Evolutionary conservation across 2,888 invertebrate species (phyloP).

Genomic region (Drosophila siamana): DNA sequence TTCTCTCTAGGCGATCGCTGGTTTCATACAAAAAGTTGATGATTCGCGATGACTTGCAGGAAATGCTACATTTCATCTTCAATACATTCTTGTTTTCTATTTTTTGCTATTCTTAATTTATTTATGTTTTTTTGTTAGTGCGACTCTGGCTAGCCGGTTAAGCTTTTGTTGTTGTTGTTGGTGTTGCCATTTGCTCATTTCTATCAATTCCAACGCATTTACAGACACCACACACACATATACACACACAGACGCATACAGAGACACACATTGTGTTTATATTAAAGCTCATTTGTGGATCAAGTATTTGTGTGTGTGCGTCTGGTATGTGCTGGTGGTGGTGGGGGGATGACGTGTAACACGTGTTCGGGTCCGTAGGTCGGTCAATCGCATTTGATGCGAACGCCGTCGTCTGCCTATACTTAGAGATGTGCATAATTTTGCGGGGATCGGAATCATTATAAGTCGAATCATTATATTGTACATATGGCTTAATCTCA

Average conservation of each 20-base stretch:
- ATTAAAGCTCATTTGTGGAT: conserved; percentile 35
- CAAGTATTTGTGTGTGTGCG: neutral
- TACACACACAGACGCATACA: conserved; percentile 17
- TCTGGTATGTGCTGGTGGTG: conserved; percentile 4
- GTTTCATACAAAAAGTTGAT: conserved; percentile 43
- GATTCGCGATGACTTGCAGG: conserved; percentile 65
- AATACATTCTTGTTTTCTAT: conserved; percentile 14
- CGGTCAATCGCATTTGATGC: conserved; percentile 57
- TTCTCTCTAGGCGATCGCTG: neutral
- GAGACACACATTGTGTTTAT: conserved; percentile 35
- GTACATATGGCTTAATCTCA: too few relatives aligned
- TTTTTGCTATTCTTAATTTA: conserved; percentile 26
- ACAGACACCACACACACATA: conserved; percentile 10
- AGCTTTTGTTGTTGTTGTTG: conserved; percentile 32
- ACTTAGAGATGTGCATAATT: conserved; percentile 12
- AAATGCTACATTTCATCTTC: conserved; percentile 8
- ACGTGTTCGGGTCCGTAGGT: conserved; percentile 78
- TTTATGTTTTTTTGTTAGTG: conserved; percentile 20
- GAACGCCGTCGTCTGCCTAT: too few relatives aligned
- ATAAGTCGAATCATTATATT: too few relatives aligned
- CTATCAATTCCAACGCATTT: conserved; percentile 45
- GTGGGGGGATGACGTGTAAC: conserved; percentile 31
- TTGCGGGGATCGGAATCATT: neutral
- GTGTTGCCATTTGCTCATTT: conserved; percentile 40
- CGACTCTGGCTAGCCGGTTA: neutral